Conservation (phyloP, 2,113 vertebrate species). For the Taxidea taxus region DNA sequence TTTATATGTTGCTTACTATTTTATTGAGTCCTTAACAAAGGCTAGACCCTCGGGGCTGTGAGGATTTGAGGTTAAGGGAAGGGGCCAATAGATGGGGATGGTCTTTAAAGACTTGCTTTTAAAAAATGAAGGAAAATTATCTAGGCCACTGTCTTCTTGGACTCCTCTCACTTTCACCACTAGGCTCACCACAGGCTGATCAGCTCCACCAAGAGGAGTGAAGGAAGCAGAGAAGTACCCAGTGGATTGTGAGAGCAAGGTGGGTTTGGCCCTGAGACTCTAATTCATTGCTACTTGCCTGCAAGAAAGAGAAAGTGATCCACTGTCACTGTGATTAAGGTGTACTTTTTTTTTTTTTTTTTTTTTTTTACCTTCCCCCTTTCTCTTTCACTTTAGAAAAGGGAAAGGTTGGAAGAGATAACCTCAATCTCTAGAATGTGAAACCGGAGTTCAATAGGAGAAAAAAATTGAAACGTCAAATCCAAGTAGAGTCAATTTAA, state of each 20-base stretch:
- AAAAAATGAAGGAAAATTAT: neutral
- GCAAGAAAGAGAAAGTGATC: neutral
- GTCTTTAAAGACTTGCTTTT: neutral
- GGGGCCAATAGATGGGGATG: neutral
- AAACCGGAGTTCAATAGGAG: neutral
- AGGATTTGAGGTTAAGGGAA: neutral
- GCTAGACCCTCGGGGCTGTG: neutral
- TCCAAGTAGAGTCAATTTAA: conserved; percentile 33
- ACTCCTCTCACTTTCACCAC: neutral
- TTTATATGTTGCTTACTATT: neutral
- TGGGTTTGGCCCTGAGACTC: neutral
- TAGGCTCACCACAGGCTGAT: neutral
- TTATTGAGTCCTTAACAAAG: neutral
- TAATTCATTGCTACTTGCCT: neutral
- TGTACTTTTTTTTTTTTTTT: neutral
- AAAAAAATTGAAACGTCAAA: neutral
- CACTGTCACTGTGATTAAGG: neutral
- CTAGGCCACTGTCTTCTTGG: neutral
- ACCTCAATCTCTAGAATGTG: neutral
- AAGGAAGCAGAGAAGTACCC: neutral
- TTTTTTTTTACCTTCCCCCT: neutral
- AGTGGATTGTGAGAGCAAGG: neutral
- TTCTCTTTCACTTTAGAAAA: conserved; percentile 24
- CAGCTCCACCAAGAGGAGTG: neutral
- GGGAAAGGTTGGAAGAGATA: neutral